Base-by-base conservation (phyloP, 2,797 vertebrate species). In the Petrocephalus sullivani region DNA sequence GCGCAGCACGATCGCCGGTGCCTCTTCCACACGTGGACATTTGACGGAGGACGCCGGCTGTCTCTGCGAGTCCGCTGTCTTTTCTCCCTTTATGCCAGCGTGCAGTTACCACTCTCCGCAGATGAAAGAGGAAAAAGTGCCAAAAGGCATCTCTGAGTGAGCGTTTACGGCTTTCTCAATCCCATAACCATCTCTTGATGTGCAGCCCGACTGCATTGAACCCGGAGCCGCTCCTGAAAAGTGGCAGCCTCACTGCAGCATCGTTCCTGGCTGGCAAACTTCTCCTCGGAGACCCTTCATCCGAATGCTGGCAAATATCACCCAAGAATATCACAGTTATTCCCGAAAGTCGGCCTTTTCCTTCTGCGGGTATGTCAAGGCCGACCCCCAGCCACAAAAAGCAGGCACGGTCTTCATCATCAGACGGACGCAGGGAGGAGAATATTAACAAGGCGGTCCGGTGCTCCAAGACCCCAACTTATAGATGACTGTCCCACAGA, bases 101-200 rank as follows among this genome's bases (percentile, higher is more conserved):
- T 51, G 84, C 64, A 87, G 90, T 49, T 53, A 67, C 41, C 21
- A 82, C 81, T 84, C 23, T 61, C 41, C 89, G 46, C 33, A 53
- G 57, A 56, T 64, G 28, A 89, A 83, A 54, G 85, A 23, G 41
- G 71, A 12, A 41, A 51, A 86, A 28, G 54, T 2, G 56, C 49
- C 46, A 41, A 46, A 46, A 86, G 54, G 67, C 86, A 87, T 81
- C 21, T 57, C 56, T 16, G 12, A 75, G 57, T 58, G 19, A 83
- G 16, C 21, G n/a, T 91, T 56, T 82, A 46, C 0, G 89, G 91
- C 91, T 95, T 90, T 92, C 14, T 92, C 91, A 90, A 4, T 91
- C 95, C 96, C 96, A 97, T 95, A 95, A 92, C 94, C 95, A 94
- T 93, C 95, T 95, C 93, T 94, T 93, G 12, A 93, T 93, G 89